Base-by-base conservation (phyloP, 2,113 vertebrate genomes). In the Eubucco bourcierii region DNA sequence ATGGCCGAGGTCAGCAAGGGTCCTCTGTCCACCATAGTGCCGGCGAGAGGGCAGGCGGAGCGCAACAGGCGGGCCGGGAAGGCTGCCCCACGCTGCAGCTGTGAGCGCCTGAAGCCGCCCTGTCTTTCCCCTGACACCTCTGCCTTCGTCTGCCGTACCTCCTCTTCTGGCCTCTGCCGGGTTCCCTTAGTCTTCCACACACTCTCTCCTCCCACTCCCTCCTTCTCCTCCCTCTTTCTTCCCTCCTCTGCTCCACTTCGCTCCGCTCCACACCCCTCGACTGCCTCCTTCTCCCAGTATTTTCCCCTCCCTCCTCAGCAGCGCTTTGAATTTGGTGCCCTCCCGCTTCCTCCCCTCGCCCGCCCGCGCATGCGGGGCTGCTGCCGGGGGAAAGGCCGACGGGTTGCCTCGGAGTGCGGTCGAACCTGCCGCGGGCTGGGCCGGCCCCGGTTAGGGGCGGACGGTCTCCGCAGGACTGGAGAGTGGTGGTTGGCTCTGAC, bases 1-100 rank as follows among this genome's bases (percentile, higher is more conserved):
- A 99, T 98, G 76, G 98, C 99, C 86, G 99, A 99, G 33, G 99
- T 99, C 95, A 99, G 97, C 97, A 99, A 97, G 79, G 99, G 99
- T 74, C 99, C 99, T 95, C 99, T 98, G 98, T 99, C 99, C 95
- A 99, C 99, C 99, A 99, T 99, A 97, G 97, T 98, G 98, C 93
- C 90, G 58, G 85, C 56, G 31, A 63, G 50, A 59, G 37, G 63
- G 71, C 65, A 67, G 84, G 80, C 17, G 67, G 73, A 61, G 60
- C 25, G 77, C 37, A 46, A 58, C 61, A 31, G 63, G 56, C 27
- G 67, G 56, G 59, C 29, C 39, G 60, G 50, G 50, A 47, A 13
- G 27, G 34, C 31, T 61, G 90, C 74, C 71, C 78, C 21, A 34
- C 29, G 27, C 46, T 85, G 75, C 34, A 14, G 77, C 76, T 34